Evolutionary conservation across 2,888 invertebrate species (phyloP).

Genomic region (Melinopterus prodromus): DNA sequence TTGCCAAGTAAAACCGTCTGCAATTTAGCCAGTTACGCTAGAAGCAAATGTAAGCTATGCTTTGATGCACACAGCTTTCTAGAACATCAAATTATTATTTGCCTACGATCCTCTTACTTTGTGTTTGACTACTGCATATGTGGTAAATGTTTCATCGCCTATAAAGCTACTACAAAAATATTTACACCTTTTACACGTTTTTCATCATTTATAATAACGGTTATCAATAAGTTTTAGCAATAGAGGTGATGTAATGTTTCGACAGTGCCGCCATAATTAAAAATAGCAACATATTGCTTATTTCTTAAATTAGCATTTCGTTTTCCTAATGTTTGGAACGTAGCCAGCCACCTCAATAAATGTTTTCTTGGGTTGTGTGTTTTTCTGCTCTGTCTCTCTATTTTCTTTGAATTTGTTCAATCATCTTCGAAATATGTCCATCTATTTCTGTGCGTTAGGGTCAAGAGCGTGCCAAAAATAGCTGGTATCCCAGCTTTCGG

Average conservation of each 20-base stretch:
- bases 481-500: background rate
- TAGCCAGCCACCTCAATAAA: constrained; percentile 25
- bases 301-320: constrained; percentile 37
- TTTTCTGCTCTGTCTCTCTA: background rate
- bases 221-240: background rate
- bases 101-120: background rate
- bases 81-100: background rate
- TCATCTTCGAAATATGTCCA: background rate
- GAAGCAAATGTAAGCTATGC: background rate
- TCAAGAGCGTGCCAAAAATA: background rate
- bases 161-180: no score
- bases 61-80: background rate
- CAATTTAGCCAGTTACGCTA: background rate
- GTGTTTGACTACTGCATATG: no score
- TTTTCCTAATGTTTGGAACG: constrained; percentile 31
- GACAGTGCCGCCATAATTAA: constrained; percentile 31
- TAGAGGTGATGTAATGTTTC: background rate
- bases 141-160: no score
- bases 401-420: background rate
- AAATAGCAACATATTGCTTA: constrained; percentile 34
- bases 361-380: background rate
- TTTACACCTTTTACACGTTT: no score
- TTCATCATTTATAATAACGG: no score
- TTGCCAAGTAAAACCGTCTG: background rate
- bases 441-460: background rate